A percentile compares a stretch with the other conserved stretches of the same genome.
Conservation (phyloP, 1,140 invertebrate genomes). For the Bombus pyrosoma region DNA sequence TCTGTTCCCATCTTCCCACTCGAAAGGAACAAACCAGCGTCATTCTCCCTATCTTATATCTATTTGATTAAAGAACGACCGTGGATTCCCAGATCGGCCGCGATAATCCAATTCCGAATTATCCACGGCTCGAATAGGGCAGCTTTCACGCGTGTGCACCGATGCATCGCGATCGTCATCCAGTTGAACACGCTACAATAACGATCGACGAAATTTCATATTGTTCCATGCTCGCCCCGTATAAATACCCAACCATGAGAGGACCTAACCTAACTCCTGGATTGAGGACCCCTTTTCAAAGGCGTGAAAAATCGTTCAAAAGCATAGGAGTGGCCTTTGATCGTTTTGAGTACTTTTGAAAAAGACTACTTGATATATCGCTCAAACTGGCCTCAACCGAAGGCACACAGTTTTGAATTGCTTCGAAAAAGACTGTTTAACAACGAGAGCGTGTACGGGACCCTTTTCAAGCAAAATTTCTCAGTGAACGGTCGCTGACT, state of each 20-base stretch:
- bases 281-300: not conserved
- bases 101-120: conserved; percentile 68
- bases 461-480: conserved; percentile 10
- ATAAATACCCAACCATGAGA: conserved; percentile 66
- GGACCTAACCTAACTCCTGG: conserved; percentile 24
- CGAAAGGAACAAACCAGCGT: not conserved
- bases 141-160: conserved; percentile 53
- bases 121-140: conserved; percentile 57
- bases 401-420: not conserved
- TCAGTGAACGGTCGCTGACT: not conserved
- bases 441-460: not conserved
- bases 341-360: not conserved
- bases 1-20: not conserved
- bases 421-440: not conserved
- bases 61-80: not conserved
- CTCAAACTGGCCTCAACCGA: not conserved
- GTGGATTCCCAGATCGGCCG: not conserved
- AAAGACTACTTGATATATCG: not conserved
- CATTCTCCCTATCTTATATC: not conserved
- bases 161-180: conserved; percentile 65
- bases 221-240: conserved; percentile 70
- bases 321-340: too few species aligned
- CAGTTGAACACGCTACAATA: conserved; percentile 67
- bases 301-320: conserved; percentile 19
- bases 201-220: conserved; percentile 64